Base-by-base conservation (phyloP, 1,140 invertebrate genomes). In the Doryteuthis pealeii region DNA sequence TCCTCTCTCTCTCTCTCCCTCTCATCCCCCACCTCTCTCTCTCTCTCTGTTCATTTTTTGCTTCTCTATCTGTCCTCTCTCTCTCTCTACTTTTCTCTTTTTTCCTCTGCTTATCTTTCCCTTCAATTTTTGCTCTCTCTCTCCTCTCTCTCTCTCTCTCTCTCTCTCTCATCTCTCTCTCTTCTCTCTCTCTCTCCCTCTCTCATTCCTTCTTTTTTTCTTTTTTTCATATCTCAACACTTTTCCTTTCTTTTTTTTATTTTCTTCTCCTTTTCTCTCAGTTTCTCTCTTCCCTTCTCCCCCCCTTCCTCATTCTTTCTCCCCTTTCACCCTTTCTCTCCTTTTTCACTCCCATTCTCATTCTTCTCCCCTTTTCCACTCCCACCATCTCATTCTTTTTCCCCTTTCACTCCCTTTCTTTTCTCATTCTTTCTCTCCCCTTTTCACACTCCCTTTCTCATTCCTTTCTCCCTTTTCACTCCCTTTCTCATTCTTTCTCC, bases 1-100 rank as follows among this genome's bases (percentile, higher is more conserved):
- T 43, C 45, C 31, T 40, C 43, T 5, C 22, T 71, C 43, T 49
- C 31, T 35, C 31, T 45, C 22, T 45, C 43, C 45, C 3, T 45
- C 40, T 71, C n/a, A n/a, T n/a, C 31, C 45, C 40, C 45, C 70
- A 26, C 40, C 45, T 40, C 45, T 22, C 28, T 5, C 22, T 22
- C 45, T 43, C 43, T 43, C 28, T 32, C 2, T 18, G 5, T 18
- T 28, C n/a, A 40, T n/a, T n/a, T 4, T 68, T n/a, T 74, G 4
- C 28, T 6, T 74, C 31, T 74, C 35, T 43, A 18, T 74, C 62
- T 74, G 26, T 26, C 32, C 62, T 74, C 40, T 69, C 66, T 74
- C 62, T 74, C 66, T 69, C 66, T 74, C 73, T 74, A 26, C 45
- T 40, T 74, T 65, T 74, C 66, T 74, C 73, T 74, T 28, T 74